A percentile compares a stretch with the other conserved stretches of the same genome.
phyloP scores from a whole-genome alignment of 1,140 invertebrate species.

The Odontomachus brunneus region DNA sequence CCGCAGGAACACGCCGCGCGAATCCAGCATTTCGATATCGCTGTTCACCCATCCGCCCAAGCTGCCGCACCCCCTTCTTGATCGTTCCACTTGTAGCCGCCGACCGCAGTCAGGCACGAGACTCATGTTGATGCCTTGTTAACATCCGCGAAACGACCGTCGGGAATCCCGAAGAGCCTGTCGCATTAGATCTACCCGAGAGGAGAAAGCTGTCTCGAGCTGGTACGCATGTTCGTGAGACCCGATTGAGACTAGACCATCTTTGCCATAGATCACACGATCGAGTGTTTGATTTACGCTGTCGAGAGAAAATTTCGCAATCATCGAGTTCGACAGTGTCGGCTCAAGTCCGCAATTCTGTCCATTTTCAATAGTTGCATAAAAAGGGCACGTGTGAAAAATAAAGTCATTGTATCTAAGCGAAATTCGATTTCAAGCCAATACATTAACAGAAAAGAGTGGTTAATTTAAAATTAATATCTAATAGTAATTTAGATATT shows the following conservation, averaged over 20 bases:
- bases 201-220: conserved; percentile 58
- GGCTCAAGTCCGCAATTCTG: neutral
- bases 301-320: neutral
- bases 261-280: conserved; percentile 19
- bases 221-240: conserved; percentile 47
- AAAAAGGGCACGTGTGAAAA: neutral
- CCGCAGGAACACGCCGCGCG: conserved; percentile 67
- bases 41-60: conserved; percentile 53
- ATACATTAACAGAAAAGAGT: too few relatives aligned
- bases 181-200: conserved; percentile 74
- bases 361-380: neutral
- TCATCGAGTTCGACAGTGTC: neutral
- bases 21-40: conserved; percentile 69
- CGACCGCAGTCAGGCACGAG: conserved; percentile 81
- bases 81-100: conserved; percentile 70
- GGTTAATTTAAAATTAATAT: too few relatives aligned
- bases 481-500: too few relatives aligned
- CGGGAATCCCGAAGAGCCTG: conserved; percentile 83
- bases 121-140: conserved; percentile 84
- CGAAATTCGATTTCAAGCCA: too few relatives aligned
- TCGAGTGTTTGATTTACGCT: neutral
- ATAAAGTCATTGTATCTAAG: too few relatives aligned
- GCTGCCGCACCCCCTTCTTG: conserved; percentile 71
- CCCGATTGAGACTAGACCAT: conserved; percentile 18
- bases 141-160: conserved; percentile 84